phyloP scores from a whole-genome alignment of 2,113 vertebrate species.

The Trochalopteron elliotii region DNA sequence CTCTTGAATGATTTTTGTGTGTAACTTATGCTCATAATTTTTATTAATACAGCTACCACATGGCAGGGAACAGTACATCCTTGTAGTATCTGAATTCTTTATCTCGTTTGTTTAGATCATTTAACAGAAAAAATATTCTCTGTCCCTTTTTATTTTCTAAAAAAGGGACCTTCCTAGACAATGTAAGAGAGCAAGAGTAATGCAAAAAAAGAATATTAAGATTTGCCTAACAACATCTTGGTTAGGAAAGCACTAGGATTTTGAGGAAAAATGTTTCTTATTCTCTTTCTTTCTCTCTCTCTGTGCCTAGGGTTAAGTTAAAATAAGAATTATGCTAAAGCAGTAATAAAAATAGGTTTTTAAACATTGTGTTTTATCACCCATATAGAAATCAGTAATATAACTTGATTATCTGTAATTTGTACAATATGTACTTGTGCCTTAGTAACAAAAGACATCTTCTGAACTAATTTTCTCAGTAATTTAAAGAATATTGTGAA shows the following conservation, averaged over 20 bases:
- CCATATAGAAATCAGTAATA: not conserved
- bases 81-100: conserved; percentile 23
- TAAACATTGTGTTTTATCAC: not conserved
- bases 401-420: not conserved
- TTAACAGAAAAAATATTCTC: conserved; percentile 8
- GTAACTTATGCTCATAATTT: conserved; percentile 16
- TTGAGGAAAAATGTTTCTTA: not conserved
- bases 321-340: not conserved
- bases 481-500: not conserved
- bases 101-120: conserved; percentile 24
- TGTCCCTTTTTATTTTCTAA: not conserved
- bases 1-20: conserved; percentile 24
- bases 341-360: not conserved
- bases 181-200: not conserved
- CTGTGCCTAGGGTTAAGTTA: not conserved
- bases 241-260: not conserved
- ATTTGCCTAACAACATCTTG: not conserved
- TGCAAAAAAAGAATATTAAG: not conserved
- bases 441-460: not conserved
- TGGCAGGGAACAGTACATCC: not conserved
- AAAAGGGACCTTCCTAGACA: not conserved
- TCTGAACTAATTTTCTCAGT: not conserved
- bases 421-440: not conserved
- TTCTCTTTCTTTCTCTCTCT: not conserved
- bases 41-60: conserved; percentile 8